phyloP scores from a whole-genome alignment of 2,888 invertebrate species.

The Syrista parreyssii region DNA sequence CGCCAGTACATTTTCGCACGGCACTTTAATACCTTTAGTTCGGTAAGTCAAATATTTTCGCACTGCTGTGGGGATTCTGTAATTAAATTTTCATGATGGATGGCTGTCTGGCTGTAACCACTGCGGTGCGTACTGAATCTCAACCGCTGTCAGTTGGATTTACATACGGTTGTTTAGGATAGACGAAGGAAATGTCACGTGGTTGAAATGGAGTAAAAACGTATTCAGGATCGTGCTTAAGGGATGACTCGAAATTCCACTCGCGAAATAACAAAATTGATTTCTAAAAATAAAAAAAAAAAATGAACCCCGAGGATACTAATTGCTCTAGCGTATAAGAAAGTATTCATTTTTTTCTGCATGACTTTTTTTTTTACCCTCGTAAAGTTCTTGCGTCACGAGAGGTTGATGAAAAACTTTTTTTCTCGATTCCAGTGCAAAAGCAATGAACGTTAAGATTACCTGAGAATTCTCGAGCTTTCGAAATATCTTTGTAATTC shows the following conservation, averaged over 20 bases:
- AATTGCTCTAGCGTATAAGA: no score
- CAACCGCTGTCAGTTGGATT: neutral
- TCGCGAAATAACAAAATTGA: no score
- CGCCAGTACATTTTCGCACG: neutral
- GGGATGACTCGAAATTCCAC: no score
- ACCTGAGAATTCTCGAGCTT: neutral
- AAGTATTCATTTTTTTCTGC: neutral
- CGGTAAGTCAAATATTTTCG: conserved; percentile 14
- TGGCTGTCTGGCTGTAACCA: conserved; percentile 1
- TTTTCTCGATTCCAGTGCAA: neutral
- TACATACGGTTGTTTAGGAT: neutral
- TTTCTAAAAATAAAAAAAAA: no score
- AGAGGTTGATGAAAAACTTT: neutral
- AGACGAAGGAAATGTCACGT: neutral
- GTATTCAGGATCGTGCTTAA: neutral
- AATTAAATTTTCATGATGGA: conserved; percentile 20
- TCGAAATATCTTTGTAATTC: neutral
- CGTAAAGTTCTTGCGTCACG: neutral
- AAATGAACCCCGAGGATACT: neutral
- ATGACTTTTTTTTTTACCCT: neutral
- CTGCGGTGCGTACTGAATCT: neutral
- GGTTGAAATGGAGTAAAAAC: neutral
- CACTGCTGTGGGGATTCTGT: neutral
- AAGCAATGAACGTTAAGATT: neutral
- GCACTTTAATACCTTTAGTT: conserved; percentile 8